These are phyloP conservation scores for Phrynocephalus versicolor DNA, from an alignment of 2,113 vertebrate genomes.

Conservation along the genomic window DNA sequence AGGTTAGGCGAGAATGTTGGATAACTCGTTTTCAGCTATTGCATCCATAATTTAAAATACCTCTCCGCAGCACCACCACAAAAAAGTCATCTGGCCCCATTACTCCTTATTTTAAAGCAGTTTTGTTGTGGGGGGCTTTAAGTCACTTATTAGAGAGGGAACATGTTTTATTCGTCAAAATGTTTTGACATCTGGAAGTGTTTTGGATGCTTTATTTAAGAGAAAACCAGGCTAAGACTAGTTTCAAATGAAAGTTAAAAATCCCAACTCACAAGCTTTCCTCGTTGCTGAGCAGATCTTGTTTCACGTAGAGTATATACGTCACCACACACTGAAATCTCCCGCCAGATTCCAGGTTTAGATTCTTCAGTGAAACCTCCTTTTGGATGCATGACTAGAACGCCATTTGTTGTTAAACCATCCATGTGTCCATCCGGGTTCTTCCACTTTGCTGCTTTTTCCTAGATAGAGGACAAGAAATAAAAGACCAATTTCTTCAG, in stretches of 20 bases:
- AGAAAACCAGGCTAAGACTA: not conserved
- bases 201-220: not conserved
- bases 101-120: not conserved
- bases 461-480: constrained; percentile 72
- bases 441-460: constrained; percentile 99
- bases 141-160: no score
- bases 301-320: constrained; percentile 97
- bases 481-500: not conserved
- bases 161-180: not conserved
- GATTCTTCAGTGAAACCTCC: constrained; percentile 96
- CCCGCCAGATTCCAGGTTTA: constrained; percentile 93
- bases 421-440: constrained; percentile 99
- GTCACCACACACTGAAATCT: constrained; percentile 97
- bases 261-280: constrained; percentile 88
- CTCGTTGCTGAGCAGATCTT: constrained; percentile 92
- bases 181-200: not conserved
- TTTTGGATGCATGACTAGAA: constrained; percentile 96
- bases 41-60: not conserved
- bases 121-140: not conserved
- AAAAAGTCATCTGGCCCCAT: no score
- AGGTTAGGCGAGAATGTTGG: not conserved
- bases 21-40: not conserved
- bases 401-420: constrained; percentile 95
- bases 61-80: no score
- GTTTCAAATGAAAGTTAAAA: not conserved